Evolutionary conservation across 2,113 vertebrate genomes (phyloP).

Genomic region (Emydocephalus ijimae): DNA sequence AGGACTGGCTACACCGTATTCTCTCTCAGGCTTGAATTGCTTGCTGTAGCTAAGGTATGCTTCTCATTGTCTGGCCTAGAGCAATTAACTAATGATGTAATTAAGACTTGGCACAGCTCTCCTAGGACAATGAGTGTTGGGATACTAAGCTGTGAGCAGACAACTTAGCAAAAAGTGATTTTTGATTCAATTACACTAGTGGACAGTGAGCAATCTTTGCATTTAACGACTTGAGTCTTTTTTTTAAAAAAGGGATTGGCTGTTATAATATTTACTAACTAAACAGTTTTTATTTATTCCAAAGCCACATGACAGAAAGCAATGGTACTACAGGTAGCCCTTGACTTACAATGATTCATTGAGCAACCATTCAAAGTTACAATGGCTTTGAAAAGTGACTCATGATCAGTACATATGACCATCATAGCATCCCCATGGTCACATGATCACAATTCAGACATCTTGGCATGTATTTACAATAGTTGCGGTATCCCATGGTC

Average conservation of each 20-base stretch:
- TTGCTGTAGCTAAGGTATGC: background rate
- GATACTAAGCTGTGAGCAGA: too few species aligned
- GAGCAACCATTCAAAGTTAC: background rate
- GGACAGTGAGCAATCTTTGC: background rate
- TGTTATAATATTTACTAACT: background rate
- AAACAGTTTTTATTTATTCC: background rate
- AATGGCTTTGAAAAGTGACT: background rate
- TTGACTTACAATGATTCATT: background rate
- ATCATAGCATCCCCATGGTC: too few species aligned
- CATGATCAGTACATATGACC: background rate
- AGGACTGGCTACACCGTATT: too few species aligned
- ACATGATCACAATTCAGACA: too few species aligned
- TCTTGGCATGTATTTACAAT: too few species aligned
- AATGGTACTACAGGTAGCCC: background rate
- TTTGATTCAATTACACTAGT: background rate
- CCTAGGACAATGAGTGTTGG: too few species aligned
- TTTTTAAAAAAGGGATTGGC: background rate
- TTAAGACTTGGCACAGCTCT: too few species aligned
- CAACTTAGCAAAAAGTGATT: background rate
- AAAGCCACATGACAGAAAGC: background rate
- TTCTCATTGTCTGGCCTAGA: too few species aligned
- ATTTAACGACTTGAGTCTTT: background rate
- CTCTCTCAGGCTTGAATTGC: background rate
- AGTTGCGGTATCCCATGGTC: too few species aligned
- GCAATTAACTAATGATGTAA: too few species aligned